phyloP scores from a whole-genome alignment of 2,888 invertebrate genomes.

The Eledona agricola region DNA sequence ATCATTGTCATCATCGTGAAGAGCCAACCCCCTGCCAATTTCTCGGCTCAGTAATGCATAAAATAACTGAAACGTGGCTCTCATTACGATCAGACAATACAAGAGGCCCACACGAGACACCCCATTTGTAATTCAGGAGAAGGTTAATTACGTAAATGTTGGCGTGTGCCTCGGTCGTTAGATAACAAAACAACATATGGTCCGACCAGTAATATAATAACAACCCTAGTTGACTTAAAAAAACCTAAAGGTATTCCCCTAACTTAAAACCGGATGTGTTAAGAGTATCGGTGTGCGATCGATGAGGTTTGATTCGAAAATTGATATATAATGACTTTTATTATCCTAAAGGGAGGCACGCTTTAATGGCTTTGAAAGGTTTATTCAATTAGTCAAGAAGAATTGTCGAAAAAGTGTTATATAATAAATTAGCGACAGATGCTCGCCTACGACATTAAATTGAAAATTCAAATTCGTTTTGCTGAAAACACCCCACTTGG shows the following conservation, averaged over 20 bases:
- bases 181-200: slow-evolving; percentile 43
- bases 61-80: slow-evolving; percentile 46
- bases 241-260: slow-evolving; percentile 20
- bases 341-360: slow-evolving; percentile 29
- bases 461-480: no score
- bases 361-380: slow-evolving; percentile 23
- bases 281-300: slow-evolving; percentile 33
- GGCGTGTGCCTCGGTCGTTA: slow-evolving; percentile 38
- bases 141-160: slow-evolving; percentile 33
- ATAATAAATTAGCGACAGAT: no score
- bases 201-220: slow-evolving; percentile 42
- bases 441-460: no score
- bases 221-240: slow-evolving; percentile 34
- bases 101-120: slow-evolving; percentile 22
- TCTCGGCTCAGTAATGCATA: slow-evolving; percentile 42
- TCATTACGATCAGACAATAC: slow-evolving; percentile 43
- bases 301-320: slow-evolving; percentile 43
- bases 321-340: slow-evolving; percentile 45
- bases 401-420: slow-evolving; percentile 4
- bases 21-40: no score
- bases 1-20: no score
- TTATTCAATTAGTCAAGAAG: slow-evolving; percentile 25
- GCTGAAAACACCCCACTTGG: no score
- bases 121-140: slow-evolving; percentile 35
- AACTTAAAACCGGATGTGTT: slow-evolving; percentile 23